Percentiles rank a stretch among this genome's conserved stretches.
These are phyloP conservation scores for Andrena bicolor DNA, from an alignment of 2,888 invertebrate species.

Conservation along the genomic window DNA sequence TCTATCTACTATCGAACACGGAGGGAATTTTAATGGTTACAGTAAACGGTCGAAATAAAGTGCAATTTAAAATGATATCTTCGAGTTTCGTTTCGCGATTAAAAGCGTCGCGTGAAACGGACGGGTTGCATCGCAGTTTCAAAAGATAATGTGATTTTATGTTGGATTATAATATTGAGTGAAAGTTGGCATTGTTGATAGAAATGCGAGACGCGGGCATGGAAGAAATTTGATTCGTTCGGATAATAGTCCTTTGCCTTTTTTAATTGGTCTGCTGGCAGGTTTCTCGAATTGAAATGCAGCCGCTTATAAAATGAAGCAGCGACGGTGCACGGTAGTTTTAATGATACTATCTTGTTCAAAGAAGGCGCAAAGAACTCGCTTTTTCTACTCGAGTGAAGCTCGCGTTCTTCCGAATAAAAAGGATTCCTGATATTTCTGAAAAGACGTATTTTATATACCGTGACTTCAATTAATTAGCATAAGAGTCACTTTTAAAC, in stretches of 20 bases:
- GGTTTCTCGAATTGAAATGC: conserved; percentile 1
- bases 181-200: no score
- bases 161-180: no score
- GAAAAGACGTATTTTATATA: background rate
- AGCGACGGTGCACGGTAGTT: conserved; percentile 1
- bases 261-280: background rate
- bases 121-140: no score
- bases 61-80: no score
- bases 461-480: conserved; percentile 32
- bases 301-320: conserved; percentile 13
- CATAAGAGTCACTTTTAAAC: conserved; percentile 32
- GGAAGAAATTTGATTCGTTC: background rate
- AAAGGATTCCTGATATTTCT: conserved; percentile 23
- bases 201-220: background rate
- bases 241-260: background rate
- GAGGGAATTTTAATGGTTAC: background rate
- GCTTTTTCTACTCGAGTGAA: background rate
- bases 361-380: conserved; percentile 3
- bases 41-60: background rate
- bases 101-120: no score
- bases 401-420: background rate
- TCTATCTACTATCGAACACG: background rate
- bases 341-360: conserved; percentile 11
- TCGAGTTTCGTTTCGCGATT: no score
- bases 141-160: no score